Evolutionary conservation across 2,888 invertebrate species (phyloP).

Genomic region (Dasypogon diadema): DNA sequence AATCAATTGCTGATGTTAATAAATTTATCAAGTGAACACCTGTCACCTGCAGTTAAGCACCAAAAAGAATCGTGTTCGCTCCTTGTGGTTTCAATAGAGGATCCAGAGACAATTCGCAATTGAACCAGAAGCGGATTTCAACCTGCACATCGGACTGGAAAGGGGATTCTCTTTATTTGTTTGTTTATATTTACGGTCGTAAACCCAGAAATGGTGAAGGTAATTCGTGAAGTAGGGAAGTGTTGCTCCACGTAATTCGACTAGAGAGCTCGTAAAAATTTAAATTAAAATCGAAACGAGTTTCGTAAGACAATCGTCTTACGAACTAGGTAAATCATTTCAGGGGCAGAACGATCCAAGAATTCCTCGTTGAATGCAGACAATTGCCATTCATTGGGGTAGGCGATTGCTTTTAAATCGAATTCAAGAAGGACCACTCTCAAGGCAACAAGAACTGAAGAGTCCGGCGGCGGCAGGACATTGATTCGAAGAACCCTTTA

Average conservation of each 20-base stretch:
- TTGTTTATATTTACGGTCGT: not conserved
- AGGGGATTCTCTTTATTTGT: not conserved
- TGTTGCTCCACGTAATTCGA: not conserved
- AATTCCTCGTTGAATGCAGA: no score
- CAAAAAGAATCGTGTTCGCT: not conserved
- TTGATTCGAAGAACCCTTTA: slow-evolving; percentile 21
- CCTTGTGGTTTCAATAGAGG: not conserved
- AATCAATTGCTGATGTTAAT: slow-evolving; percentile 42
- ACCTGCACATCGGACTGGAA: not conserved
- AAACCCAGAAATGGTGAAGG: not conserved
- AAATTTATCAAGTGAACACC: slow-evolving; percentile 52
- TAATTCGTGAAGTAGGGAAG: not conserved
- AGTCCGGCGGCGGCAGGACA: no score
- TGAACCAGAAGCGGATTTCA: slow-evolving; percentile 20
- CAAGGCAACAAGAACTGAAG: no score
- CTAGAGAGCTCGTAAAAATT: no score
- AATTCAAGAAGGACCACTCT: no score
- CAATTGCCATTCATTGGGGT: no score
- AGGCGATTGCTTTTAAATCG: no score
- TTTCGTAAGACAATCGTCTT: not conserved
- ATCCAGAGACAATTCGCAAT: not conserved
- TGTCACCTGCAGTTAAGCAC: slow-evolving; percentile 45
- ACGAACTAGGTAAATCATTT: no score
- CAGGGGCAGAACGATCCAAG: no score
- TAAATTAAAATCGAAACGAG: not conserved